Percentiles rank a stretch among this genome's conserved stretches.
phyloP scores from a whole-genome alignment of 2,888 invertebrate species.

The Rhingia campestris region DNA sequence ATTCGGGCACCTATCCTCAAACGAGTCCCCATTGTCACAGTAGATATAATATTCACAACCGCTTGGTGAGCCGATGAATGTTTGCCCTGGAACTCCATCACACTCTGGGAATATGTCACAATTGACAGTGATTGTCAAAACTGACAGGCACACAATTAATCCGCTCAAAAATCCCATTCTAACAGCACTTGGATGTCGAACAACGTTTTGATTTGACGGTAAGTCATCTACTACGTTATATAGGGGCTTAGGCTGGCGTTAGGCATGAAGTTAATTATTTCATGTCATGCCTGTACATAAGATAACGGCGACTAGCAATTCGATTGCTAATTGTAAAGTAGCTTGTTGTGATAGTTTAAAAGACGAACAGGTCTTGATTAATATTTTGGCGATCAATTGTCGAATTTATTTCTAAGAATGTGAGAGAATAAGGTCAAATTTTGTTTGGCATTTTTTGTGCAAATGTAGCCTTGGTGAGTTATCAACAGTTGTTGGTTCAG shows the following conservation, averaged over 20 bases:
- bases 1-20: slow-evolving; percentile 78
- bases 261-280: slow-evolving; percentile 53
- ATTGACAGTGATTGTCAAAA: not conserved
- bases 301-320: too few relatives aligned
- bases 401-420: too few relatives aligned
- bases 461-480: too few relatives aligned
- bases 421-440: too few relatives aligned
- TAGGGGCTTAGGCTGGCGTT: not conserved
- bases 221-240: not conserved
- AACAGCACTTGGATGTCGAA: not conserved
- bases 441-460: too few relatives aligned
- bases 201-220: not conserved
- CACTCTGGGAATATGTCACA: slow-evolving; percentile 77
- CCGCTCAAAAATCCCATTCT: slow-evolving; percentile 18
- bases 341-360: too few relatives aligned
- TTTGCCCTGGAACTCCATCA: slow-evolving; percentile 75
- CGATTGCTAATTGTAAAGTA: too few relatives aligned
- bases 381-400: too few relatives aligned
- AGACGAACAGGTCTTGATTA: too few relatives aligned
- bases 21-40: slow-evolving; percentile 78
- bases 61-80: slow-evolving; percentile 75
- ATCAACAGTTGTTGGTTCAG: too few relatives aligned
- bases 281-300: slow-evolving; percentile 18
- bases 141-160: slow-evolving; percentile 7
- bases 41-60: slow-evolving; percentile 78